Base-by-base conservation (phyloP, 2,797 vertebrate genomes). In the Acrocephalus scirpaceus region DNA sequence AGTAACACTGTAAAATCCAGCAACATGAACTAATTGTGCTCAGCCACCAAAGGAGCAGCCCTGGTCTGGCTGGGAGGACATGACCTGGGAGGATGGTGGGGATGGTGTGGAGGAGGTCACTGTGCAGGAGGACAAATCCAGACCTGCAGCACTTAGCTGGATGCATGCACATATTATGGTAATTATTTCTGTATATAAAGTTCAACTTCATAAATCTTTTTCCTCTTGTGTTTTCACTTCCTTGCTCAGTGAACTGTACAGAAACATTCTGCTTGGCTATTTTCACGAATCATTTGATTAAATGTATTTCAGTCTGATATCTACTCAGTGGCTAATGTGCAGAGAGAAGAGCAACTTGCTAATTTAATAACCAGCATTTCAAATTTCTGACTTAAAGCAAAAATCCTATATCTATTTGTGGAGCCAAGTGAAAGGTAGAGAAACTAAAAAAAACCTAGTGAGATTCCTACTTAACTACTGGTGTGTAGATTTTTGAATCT, bases 251-350 rank as follows among this genome's bases (percentile, higher is more conserved):
- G 92, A 94, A 91, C 88, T 89, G 83, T 64, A 53, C 44, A 91
- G 88, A 71, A 95, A 71, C 81, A 83, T 93, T 91, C 88, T 85
- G 67, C 67, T 89, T 67, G 78, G 86, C 86, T 42, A 15, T 95
- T 96, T 91, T 94, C 84, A 93, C 9, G 5, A 97, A 71, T 50
- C 67, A 87, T 95, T 96, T 93, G 71, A 76, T 92, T 90, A 85
- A 94, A 93, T 58, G 38, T 53, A 79, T 95, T 90, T 91, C 60
- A 71, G 38, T 47, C 57, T 79, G 74, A 64, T 92, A 78, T 38
- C 60, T 87, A 76, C 71, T 66, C 40, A 67, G 16, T 56, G 81
- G 45, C 42, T 89, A 85, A 92, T 57, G 60, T 74, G 53, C 62
- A 88, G 75, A 84, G 80, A 85, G 85, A 82, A 94, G 65, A 89